Conservation (phyloP, 2,113 vertebrate species). For the Myrmophylax atrothorax region DNA sequence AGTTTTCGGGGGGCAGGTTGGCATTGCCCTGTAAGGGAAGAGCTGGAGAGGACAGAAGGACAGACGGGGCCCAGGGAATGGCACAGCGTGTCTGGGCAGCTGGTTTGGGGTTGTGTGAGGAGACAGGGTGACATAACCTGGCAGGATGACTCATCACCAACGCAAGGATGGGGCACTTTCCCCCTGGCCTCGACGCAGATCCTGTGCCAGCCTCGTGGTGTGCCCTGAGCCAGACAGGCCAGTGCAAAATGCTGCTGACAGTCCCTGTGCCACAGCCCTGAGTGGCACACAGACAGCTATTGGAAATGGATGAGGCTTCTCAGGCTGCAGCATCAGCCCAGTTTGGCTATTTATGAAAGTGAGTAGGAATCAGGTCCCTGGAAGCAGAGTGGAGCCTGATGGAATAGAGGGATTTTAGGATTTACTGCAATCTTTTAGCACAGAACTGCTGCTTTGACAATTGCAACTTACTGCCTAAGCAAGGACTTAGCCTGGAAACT, state of each 20-base stretch:
- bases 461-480: background rate
- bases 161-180: background rate
- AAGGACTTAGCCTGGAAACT: slow-evolving; percentile 33
- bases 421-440: slow-evolving; percentile 18
- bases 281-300: background rate
- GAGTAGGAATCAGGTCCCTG: background rate
- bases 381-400: background rate
- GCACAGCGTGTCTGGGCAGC: background rate
- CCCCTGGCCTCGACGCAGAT: background rate
- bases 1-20: background rate
- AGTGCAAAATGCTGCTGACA: background rate
- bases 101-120: background rate
- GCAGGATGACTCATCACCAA: background rate
- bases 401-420: slow-evolving; percentile 29
- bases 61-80: background rate
- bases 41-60: background rate
- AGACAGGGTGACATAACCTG: background rate
- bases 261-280: fast-evolving
- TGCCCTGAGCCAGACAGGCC: background rate
- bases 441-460: background rate
- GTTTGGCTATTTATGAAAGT: background rate
- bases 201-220: background rate
- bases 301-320: background rate
- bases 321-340: background rate
- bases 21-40: background rate